phyloP scores from a whole-genome alignment of 1,140 invertebrate genomes.

The Anoplolepis gracilipes region DNA sequence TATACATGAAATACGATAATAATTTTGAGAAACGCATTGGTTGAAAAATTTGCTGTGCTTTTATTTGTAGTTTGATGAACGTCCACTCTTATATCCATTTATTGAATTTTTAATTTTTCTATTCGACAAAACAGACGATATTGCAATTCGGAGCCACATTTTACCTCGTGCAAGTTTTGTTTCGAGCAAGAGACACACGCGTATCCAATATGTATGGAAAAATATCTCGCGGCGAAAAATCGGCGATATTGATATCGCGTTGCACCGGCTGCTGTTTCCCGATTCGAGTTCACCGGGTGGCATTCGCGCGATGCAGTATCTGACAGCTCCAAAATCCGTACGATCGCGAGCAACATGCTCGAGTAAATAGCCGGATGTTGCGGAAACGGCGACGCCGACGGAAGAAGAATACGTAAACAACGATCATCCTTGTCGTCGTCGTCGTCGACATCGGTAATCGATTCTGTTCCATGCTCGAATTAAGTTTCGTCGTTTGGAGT shows the following conservation, averaged over 20 bases:
- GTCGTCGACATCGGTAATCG: neutral
- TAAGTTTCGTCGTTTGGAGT: neutral
- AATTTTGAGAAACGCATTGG: neutral
- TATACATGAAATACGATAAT: neutral
- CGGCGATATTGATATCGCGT: conserved; percentile 42
- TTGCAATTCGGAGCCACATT: neutral
- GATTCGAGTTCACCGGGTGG: conserved; percentile 11
- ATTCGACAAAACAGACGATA: neutral
- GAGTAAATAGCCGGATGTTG: conserved; percentile 41
- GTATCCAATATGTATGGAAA: neutral
- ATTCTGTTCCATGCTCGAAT: neutral
- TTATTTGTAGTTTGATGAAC: neutral
- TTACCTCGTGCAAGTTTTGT: conserved; percentile 1
- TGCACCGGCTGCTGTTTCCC: conserved; percentile 28
- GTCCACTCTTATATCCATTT: neutral
- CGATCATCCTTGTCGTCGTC: neutral
- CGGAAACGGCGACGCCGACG: conserved; percentile 22
- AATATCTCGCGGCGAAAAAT: conserved; percentile 27
- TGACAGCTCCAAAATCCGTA: conserved; percentile 18
- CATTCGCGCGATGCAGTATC: conserved; percentile 13
- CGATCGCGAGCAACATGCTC: conserved; percentile 29
- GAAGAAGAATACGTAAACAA: conserved; percentile 43
- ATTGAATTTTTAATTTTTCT: conserved; percentile 10
- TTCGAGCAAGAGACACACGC: neutral
- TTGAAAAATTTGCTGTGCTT: neutral